A percentile compares a stretch with the other conserved stretches of the same genome.
Conservation (phyloP, 2,113 vertebrate species). For the Tetrao urogallus region DNA sequence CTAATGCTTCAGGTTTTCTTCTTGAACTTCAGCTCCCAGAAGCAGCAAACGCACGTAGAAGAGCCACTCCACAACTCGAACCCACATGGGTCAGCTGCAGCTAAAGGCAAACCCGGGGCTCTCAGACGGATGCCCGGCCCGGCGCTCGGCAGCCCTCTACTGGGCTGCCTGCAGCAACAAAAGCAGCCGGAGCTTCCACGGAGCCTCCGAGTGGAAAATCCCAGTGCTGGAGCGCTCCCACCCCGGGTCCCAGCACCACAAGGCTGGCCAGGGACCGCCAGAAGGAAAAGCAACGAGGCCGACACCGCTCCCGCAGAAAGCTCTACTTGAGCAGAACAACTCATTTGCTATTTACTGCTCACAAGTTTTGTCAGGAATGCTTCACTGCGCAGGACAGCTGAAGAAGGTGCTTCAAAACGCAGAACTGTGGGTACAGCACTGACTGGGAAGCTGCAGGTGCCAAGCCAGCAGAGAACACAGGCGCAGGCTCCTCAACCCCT, state of each 20-base stretch:
- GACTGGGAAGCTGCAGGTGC: rapidly evolving
- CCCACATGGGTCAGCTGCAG: background rate
- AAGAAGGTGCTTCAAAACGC: background rate
- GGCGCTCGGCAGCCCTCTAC: background rate
- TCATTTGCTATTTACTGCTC: rapidly evolving
- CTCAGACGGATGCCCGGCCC: rapidly evolving
- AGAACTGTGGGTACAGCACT: rapidly evolving
- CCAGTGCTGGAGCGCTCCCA: background rate
- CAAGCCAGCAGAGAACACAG: background rate
- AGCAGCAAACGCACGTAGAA: rapidly evolving
- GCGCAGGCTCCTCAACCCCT: background rate
- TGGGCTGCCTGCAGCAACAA: background rate
- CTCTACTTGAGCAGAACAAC: rapidly evolving
- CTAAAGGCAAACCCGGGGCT: background rate
- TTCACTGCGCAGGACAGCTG: background rate
- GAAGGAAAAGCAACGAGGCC: background rate
- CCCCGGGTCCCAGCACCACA: rapidly evolving
- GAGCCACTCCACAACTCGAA: background rate
- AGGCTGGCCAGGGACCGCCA: rapidly evolving
- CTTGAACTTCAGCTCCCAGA: background rate
- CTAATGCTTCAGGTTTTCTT: background rate
- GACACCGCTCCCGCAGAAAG: rapidly evolving
- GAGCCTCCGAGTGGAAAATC: background rate
- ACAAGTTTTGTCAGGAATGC: background rate
- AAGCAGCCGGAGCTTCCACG: background rate